Percentiles rank a stretch among this genome's conserved stretches.
Conservation (phyloP, 2,113 vertebrate genomes). For the Lynx canadensis region DNA sequence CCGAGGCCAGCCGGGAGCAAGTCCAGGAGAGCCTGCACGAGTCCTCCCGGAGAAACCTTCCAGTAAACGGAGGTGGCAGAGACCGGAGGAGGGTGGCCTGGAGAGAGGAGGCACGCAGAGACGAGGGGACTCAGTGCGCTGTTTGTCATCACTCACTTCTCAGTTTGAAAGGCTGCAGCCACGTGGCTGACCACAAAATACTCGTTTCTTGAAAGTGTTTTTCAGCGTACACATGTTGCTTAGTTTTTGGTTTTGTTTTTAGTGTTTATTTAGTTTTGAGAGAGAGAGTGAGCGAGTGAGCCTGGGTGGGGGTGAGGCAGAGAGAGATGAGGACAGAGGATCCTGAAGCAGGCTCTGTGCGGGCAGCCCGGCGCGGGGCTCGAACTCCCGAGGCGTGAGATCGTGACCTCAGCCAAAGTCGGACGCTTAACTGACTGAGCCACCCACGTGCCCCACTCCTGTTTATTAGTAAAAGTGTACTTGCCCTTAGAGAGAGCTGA, state of each 20-base stretch:
- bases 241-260: not conserved
- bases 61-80: not conserved
- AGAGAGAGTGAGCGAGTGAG: too few species aligned
- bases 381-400: too few species aligned
- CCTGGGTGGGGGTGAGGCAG: too few species aligned
- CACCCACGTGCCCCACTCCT: not conserved
- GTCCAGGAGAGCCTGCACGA: not conserved
- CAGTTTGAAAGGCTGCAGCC: not conserved
- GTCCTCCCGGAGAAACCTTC: not conserved
- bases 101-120: not conserved
- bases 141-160: too few species aligned
- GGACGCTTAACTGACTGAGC: too few species aligned
- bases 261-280: too few species aligned
- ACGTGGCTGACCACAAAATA: not conserved
- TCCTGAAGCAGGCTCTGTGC: too few species aligned
- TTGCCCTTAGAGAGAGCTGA: not conserved
- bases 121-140: fast-evolving
- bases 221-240: not conserved
- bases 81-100: not conserved
- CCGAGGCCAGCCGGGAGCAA: not conserved
- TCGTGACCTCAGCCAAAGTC: too few species aligned
- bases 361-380: too few species aligned
- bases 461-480: not conserved
- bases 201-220: not conserved
- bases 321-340: too few species aligned